Conservation (phyloP, 2,888 invertebrate genomes). For the Desoria tigrina region DNA sequence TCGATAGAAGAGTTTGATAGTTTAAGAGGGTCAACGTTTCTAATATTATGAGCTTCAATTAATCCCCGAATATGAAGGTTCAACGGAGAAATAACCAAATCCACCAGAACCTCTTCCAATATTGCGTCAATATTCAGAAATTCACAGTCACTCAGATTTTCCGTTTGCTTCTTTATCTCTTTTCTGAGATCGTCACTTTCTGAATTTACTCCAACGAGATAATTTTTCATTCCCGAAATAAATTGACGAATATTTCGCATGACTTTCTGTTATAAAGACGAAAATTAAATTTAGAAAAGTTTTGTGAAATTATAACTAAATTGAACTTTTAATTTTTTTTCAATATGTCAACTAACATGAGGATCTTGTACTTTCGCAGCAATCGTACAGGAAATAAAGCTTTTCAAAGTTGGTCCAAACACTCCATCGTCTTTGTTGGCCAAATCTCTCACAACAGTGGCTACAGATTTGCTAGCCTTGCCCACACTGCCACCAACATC, state of each 20-base stretch:
- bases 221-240: constrained; percentile 98
- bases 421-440: constrained; percentile 49
- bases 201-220: constrained; percentile 66
- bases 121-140: constrained; percentile 95
- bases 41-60: constrained; percentile 62
- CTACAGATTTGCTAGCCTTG: constrained; percentile 46
- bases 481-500: constrained; percentile 50
- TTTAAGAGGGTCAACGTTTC: constrained; percentile 59
- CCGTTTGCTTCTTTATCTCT: constrained; percentile 53
- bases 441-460: constrained; percentile 44
- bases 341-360: no score
- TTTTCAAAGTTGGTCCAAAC: constrained; percentile 53
- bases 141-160: constrained; percentile 75
- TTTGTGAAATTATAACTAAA: no score
- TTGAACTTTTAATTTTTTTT: no score
- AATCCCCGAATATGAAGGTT: constrained; percentile 79
- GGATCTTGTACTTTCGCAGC: constrained; percentile 52
- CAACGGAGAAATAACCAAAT: constrained; percentile 82
- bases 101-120: constrained; percentile 90
- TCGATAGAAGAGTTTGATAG: constrained; percentile 18
- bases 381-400: constrained; percentile 53
- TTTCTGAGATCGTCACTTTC: constrained; percentile 47
- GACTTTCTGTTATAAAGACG: constrained; percentile 52
- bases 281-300: constrained; percentile 2
- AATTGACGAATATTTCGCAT: constrained; percentile 77